phyloP scores from a whole-genome alignment of 2,113 vertebrate species.

The Nyctibius bracteatus region DNA sequence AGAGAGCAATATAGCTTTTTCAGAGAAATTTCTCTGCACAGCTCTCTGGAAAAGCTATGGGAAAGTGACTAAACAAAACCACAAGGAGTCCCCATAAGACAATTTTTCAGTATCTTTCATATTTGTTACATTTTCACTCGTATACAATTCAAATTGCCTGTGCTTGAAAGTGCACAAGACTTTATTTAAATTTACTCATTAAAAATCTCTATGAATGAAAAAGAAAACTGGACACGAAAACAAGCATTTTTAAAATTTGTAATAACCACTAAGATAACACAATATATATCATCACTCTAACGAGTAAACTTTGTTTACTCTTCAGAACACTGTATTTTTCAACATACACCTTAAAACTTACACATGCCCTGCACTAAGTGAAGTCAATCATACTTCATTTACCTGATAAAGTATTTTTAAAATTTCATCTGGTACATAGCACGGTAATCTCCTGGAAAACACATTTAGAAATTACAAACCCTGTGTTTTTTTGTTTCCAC shows the following conservation, averaged over 20 bases:
- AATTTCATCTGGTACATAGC: not conserved
- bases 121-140: not conserved
- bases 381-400: not conserved
- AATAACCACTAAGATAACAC: not conserved
- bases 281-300: not conserved
- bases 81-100: conserved; percentile 57
- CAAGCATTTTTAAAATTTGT: not conserved
- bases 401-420: not conserved
- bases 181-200: not conserved
- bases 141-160: not conserved
- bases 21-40: not conserved
- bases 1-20: not conserved
- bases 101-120: conserved; percentile 5
- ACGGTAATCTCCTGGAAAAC: not conserved
- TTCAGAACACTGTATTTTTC: not conserved
- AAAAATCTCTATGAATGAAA: conserved; percentile 11
- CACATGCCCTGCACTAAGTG: not conserved
- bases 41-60: not conserved
- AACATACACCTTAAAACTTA: not conserved
- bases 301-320: not conserved
- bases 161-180: conserved; percentile 3
- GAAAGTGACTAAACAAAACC: conserved; percentile 39
- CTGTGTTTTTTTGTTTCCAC: not conserved
- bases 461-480: not conserved
- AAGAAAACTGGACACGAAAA: not conserved